Evolutionary conservation across 2,888 invertebrate genomes (phyloP).

Genomic region (Phyllotreta cruciferae): DNA sequence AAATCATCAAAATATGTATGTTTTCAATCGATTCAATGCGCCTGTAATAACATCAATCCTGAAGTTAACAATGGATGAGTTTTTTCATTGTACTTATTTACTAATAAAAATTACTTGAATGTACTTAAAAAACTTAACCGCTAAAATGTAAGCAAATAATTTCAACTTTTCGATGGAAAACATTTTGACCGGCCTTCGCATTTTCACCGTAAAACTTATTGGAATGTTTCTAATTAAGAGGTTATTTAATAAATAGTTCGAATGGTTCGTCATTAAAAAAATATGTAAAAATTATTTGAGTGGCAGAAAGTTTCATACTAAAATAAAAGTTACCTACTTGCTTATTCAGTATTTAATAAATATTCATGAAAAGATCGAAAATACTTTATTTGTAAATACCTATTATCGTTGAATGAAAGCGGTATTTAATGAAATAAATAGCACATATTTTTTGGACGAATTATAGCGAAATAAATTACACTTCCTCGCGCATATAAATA

Average conservation of each 20-base stretch:
- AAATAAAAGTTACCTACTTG: too few relatives aligned
- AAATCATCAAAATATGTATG: too few relatives aligned
- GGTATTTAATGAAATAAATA: too few relatives aligned
- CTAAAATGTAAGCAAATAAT: neutral
- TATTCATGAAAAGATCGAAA: too few relatives aligned
- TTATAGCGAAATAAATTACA: too few relatives aligned
- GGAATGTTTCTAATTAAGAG: slow-evolving; percentile 25
- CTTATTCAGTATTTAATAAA: too few relatives aligned
- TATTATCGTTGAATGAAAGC: too few relatives aligned
- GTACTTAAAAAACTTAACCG: slow-evolving; percentile 5
- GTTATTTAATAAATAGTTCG: slow-evolving; percentile 25
- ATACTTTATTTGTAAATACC: too few relatives aligned
- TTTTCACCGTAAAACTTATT: slow-evolving; percentile 13
- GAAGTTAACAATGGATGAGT: neutral
- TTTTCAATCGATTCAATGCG: too few relatives aligned
- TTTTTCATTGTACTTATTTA: neutral
- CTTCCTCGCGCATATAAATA: too few relatives aligned
- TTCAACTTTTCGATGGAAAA: neutral
- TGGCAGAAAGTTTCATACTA: too few relatives aligned
- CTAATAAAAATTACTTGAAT: neutral
- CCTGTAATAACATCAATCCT: neutral
- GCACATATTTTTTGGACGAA: too few relatives aligned
- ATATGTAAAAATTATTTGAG: neutral
- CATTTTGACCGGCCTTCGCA: slow-evolving; percentile 13
- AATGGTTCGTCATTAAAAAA: slow-evolving; percentile 1